A percentile compares a stretch with the other conserved stretches of the same genome.
Evolutionary conservation across 2,113 vertebrate genomes (phyloP).

Genomic region (Leucosticte australis): DNA sequence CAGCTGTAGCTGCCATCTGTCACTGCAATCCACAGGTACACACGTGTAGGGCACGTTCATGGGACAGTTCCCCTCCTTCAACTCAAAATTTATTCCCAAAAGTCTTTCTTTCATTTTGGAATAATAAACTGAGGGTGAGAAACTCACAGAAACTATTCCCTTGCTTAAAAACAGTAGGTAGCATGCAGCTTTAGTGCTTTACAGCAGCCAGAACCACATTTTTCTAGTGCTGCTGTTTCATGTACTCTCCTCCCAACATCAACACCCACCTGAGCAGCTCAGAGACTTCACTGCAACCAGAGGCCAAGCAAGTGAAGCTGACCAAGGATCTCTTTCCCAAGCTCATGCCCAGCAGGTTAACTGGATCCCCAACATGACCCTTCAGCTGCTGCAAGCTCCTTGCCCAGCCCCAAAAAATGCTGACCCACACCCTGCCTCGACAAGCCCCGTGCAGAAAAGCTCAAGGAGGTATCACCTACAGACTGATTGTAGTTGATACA

Average conservation of each 20-base stretch:
- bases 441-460: neutral
- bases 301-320: neutral
- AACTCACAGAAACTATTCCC: neutral
- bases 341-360: neutral
- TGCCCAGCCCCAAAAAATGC: neutral
- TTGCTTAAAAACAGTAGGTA: neutral
- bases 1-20: neutral
- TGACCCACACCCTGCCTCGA: neutral
- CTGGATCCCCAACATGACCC: neutral
- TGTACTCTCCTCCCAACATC: accelerated
- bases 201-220: neutral
- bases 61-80: neutral
- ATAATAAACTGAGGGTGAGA: neutral
- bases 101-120: neutral
- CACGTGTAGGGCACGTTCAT: accelerated
- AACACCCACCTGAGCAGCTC: neutral
- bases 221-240: neutral
- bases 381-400: accelerated
- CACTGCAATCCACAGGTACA: neutral
- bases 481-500: neutral
- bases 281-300: neutral
- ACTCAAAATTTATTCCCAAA: neutral
- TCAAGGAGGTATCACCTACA: neutral
- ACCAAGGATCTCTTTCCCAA: neutral
- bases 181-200: neutral